Percentiles rank a stretch among this genome's conserved stretches.
Conservation (phyloP, 2,797 vertebrate genomes). For the Sparus aurata region DNA sequence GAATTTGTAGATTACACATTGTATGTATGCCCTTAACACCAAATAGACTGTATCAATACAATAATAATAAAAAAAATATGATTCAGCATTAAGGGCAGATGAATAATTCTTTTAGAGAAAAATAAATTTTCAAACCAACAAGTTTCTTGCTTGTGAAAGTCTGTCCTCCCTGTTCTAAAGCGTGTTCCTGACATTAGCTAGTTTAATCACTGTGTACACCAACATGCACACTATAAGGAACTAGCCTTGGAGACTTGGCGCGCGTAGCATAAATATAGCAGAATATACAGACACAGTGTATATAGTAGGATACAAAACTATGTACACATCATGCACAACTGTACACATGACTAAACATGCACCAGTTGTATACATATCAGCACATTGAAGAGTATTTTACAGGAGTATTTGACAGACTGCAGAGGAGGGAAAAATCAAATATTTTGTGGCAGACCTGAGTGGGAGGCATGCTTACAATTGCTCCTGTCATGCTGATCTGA, state of each 20-base stretch:
- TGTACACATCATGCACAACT: slow-evolving; percentile 48
- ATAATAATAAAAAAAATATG: not conserved
- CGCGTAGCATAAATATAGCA: slow-evolving; percentile 57
- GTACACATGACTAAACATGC: slow-evolving; percentile 43
- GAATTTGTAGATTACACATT: not conserved
- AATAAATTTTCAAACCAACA: not conserved
- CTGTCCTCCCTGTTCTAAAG: slow-evolving; percentile 16
- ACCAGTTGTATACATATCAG: slow-evolving; percentile 36
- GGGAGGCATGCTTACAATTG: slow-evolving; percentile 45
- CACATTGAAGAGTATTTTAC: slow-evolving; percentile 29
- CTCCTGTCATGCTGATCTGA: slow-evolving; percentile 49
- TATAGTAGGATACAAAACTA: slow-evolving; percentile 57
- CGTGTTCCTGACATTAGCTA: slow-evolving; percentile 26
- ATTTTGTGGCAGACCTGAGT: slow-evolving; percentile 50
- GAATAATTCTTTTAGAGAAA: not conserved
- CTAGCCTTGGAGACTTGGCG: slow-evolving; percentile 53
- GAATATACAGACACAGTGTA: slow-evolving; percentile 48
- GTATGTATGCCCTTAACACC: slow-evolving; percentile 14
- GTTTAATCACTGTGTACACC: slow-evolving; percentile 48
- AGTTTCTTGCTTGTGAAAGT: slow-evolving; percentile 4
- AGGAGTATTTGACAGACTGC: slow-evolving; percentile 42
- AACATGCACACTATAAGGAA: slow-evolving; percentile 55
- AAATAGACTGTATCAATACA: not conserved
- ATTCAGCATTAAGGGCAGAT: not conserved
- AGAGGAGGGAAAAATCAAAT: slow-evolving; percentile 48